These are phyloP conservation scores for Dastarcus helophoroides DNA, from an alignment of 2,888 invertebrate genomes.

Conservation along the genomic window DNA sequence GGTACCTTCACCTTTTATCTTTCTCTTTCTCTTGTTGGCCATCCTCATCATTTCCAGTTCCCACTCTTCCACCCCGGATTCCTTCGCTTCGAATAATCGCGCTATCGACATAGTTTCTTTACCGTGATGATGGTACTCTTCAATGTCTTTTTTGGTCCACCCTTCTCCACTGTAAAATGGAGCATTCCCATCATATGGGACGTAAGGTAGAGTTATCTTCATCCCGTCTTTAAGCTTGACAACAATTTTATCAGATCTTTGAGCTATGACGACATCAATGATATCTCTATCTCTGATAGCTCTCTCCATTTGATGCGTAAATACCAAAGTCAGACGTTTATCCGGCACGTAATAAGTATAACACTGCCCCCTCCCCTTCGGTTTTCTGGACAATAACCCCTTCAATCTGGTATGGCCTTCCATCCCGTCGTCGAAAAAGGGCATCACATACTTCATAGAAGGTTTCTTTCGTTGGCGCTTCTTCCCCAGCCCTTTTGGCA, in stretches of 20 bases:
- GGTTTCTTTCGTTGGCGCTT: constrained; percentile 30
- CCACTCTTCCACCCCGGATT: constrained; percentile 32
- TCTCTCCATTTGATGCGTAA: constrained; percentile 60
- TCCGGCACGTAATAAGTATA: constrained; percentile 67
- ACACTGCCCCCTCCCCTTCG: constrained; percentile 42
- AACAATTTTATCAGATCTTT: constrained; percentile 60
- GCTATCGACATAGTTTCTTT: constrained; percentile 42
- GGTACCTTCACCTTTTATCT: constrained; percentile 28
- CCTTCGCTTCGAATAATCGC: constrained; percentile 45
- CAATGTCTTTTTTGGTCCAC: constrained; percentile 49
- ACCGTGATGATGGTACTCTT: constrained; percentile 34
- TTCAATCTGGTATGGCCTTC: constrained; percentile 28
- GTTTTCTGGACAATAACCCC: constrained; percentile 43
- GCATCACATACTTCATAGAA: constrained; percentile 29
- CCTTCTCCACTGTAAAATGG: constrained; percentile 62
- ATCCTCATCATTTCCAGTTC: constrained; percentile 33
- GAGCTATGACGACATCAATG: constrained; percentile 61
- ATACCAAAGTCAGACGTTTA: constrained; percentile 58
- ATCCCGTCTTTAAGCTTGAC: constrained; percentile 58
- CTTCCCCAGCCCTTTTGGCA: constrained; percentile 30
- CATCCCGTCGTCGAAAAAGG: constrained; percentile 32
- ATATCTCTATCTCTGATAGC: constrained; percentile 69
- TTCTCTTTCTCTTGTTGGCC: constrained; percentile 30
- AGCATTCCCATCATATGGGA: constrained; percentile 27
- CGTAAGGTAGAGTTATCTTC: constrained; percentile 53